Evolutionary conservation across 1,140 invertebrate genomes (phyloP).

Genomic region (Chironomus tepperi): DNA sequence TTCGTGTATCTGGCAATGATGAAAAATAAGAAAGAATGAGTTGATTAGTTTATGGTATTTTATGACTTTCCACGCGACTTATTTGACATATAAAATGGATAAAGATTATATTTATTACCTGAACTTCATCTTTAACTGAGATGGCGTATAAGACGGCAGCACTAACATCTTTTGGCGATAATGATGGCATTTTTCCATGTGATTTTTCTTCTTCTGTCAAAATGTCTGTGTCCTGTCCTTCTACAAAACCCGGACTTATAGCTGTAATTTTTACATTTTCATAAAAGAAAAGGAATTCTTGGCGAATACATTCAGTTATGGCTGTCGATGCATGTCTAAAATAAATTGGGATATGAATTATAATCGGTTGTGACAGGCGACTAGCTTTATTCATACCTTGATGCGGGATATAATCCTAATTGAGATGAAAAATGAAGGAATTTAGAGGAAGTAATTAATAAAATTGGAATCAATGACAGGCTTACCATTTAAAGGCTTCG

Average conservation of each 20-base stretch:
- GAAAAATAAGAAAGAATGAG: not conserved
- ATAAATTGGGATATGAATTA: not conserved
- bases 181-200: slow-evolving; percentile 25
- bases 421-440: not conserved
- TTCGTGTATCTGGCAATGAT: slow-evolving; percentile 25
- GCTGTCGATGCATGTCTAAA: slow-evolving; percentile 40
- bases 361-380: not conserved
- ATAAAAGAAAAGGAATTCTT: slow-evolving; percentile 41
- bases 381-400: slow-evolving; percentile 39
- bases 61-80: not conserved
- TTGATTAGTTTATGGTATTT: not conserved
- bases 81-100: too few species aligned
- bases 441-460: too few species aligned
- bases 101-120: slow-evolving; percentile 31
- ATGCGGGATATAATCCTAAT: slow-evolving; percentile 42
- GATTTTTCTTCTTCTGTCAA: slow-evolving; percentile 9
- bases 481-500: slow-evolving; percentile 33
- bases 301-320: slow-evolving; percentile 44
- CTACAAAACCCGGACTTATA: not conserved
- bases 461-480: too few species aligned
- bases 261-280: slow-evolving; percentile 40
- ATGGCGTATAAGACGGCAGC: slow-evolving; percentile 41
- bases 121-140: slow-evolving; percentile 38
- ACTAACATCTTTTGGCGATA: slow-evolving; percentile 39
- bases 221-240: slow-evolving; percentile 18